Evolutionary conservation across 2,797 vertebrate species (phyloP).

Genomic region (Pseudotriccus pelzelni): DNA sequence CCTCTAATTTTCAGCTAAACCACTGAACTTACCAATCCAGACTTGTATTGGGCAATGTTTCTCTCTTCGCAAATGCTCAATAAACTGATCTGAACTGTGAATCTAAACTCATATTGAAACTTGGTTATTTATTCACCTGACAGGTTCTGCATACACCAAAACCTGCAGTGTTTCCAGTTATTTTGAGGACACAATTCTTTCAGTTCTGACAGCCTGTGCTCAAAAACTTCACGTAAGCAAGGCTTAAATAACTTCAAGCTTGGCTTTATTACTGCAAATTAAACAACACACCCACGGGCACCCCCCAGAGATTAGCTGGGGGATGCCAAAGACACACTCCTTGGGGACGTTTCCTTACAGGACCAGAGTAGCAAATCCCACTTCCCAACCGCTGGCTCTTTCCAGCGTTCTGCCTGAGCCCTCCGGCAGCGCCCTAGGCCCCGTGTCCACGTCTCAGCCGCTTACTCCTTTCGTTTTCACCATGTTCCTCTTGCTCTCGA

Average conservation of each 20-base stretch:
- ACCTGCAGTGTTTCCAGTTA: neutral
- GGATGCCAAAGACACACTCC: neutral
- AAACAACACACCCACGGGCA: neutral
- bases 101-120: neutral
- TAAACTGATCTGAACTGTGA: neutral
- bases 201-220: neutral
- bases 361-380: neutral
- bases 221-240: neutral
- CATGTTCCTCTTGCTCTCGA: neutral
- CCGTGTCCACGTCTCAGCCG: fast-evolving
- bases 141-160: neutral
- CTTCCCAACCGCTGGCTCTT: neutral
- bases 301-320: neutral
- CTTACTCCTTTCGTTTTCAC: neutral
- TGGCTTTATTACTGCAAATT: neutral
- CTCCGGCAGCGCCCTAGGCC: neutral
- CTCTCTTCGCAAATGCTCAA: neutral
- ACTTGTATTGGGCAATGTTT: neutral
- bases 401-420: neutral
- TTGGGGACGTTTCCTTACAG: too few relatives aligned
- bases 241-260: neutral
- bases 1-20: neutral
- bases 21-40: neutral
- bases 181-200: neutral
- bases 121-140: neutral